Evolutionary conservation across 2,113 vertebrate species (phyloP), one percentile per base, ranked within the genome.

Genomic region (Thomomys bottae): DNA sequence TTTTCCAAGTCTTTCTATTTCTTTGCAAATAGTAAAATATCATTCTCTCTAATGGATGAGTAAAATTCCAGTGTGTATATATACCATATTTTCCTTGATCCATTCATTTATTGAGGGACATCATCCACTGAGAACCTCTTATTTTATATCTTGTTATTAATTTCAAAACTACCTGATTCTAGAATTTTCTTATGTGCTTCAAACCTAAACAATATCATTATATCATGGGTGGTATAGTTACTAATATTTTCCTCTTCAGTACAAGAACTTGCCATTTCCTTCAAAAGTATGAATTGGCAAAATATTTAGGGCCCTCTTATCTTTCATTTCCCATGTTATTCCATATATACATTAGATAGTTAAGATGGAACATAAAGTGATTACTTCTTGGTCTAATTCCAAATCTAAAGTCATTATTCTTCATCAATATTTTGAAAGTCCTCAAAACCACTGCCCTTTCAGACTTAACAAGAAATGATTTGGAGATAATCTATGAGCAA

Each of bases 301-400:
- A 70, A 98, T 97, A 96, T 97, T 98, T 66, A 99, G 97, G 34
- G 99, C 14, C 98, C 98, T 89, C 99, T 98, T 91, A 99, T 92
- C 98, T 98, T 86, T 98, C 98, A 97, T 98, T 99, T 94, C 98
- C 98, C 97, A 98, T 98, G 59, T 97, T 98, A 97, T 98, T 99
- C 98, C 98, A 99, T 83, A 99, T 96, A 24, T 97, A 97, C 94
- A 98, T 99, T 97, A 99, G 98, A 97, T 99, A 99, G 94, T 98
- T 99, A 98, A 99, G 98, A 95, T 99, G 98, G 94, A 98, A 99
- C 98, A 99, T 98, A 92, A 99, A 98, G 7, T 98, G 97, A 97
- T 99, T 99, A 98, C 98, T 99, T 86, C 98, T 98, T 91, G 98
- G 97, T 91, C 99, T 99, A 98, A 99, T 98, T 97, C 97, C 98